Base-by-base conservation (phyloP, 2,797 vertebrate genomes). In the Siniperca obscura region DNA sequence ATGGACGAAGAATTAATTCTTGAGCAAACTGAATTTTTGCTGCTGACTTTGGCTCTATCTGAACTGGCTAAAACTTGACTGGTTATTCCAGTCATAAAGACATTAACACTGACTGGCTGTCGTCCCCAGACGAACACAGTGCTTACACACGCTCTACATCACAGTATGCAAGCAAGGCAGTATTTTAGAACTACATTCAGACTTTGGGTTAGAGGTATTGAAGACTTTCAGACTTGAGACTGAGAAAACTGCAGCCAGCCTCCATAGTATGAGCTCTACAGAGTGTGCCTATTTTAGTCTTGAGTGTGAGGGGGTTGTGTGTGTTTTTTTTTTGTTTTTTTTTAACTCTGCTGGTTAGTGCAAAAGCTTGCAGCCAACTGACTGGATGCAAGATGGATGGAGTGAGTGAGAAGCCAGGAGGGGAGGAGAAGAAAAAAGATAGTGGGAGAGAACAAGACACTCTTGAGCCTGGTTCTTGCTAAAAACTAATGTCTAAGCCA, bases 321-420 rank as follows among this genome's bases (percentile, higher is more conserved):
- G 27, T 27, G 27, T 27, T 2, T 30, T 30, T 30, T 30, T 3
- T 30, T 3, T 30, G 2, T 30, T 30, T 30, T 30, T 30, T 46
- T 74, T 44, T 70, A 73, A 73, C 57, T 67, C 22, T 13, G 21
- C n/a, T 65, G 19, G 61, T 74, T 68, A 46, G 38, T 78, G 79
- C 66, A 74, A 66, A 60, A 66, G 83, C 77, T 74, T 65, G 71
- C 64, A 81, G 71, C 71, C n/a, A 80, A 46, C 66, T 70, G 48
- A 79, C 52, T 46, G 65, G 66, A 73, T 59, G 21, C n/a, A 65
- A 70, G 67, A 72, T 69, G 72, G 66, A 78, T 42, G 48, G 73
- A 70, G 30, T 13, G 57, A 70, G 52, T 52, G 42, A 53, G 42
- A 56, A 27, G 61, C 11, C 36, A 30, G 25, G 8, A 66, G 44